Conservation (phyloP, 64 coral and sea anemone species). For the Pocillopora verrucosa region DNA sequence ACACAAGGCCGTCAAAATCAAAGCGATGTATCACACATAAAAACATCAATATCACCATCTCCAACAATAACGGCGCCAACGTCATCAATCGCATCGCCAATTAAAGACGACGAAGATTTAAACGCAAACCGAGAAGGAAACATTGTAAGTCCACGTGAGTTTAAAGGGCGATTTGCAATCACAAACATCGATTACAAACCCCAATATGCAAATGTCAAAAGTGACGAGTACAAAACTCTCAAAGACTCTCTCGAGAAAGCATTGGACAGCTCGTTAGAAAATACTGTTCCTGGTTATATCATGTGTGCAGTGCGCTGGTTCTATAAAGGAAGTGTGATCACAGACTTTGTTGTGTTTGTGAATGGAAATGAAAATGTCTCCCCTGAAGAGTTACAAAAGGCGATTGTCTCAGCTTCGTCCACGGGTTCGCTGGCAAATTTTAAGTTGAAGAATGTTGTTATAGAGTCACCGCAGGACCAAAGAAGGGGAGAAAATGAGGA, state of each 20-base stretch:
- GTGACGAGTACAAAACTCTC: neutral
- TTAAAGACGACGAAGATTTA: neutral
- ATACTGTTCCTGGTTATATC: neutral
- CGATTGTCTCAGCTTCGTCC: neutral
- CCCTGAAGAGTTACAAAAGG: neutral
- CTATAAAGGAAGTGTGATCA: neutral
- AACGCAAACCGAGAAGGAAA: neutral
- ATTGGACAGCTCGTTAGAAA: neutral
- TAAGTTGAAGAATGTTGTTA: neutral
- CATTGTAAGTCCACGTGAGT: neutral
- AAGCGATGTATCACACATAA: no score
- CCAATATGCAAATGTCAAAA: neutral
- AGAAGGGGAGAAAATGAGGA: neutral
- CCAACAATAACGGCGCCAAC: neutral
- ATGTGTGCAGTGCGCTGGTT: neutral
- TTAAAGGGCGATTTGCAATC: conserved; percentile 1
- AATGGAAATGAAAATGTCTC: neutral
- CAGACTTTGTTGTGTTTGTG: neutral
- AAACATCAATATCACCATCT: no score
- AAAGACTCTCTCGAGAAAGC: neutral
- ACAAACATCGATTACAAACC: neutral
- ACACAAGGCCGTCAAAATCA: no score
- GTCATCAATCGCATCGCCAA: neutral
- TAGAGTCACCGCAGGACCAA: neutral
- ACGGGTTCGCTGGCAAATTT: neutral